A percentile compares a stretch with the other conserved stretches of the same genome.
phyloP scores from a whole-genome alignment of 2,888 invertebrate species.

The Embidobia sp. region DNA sequence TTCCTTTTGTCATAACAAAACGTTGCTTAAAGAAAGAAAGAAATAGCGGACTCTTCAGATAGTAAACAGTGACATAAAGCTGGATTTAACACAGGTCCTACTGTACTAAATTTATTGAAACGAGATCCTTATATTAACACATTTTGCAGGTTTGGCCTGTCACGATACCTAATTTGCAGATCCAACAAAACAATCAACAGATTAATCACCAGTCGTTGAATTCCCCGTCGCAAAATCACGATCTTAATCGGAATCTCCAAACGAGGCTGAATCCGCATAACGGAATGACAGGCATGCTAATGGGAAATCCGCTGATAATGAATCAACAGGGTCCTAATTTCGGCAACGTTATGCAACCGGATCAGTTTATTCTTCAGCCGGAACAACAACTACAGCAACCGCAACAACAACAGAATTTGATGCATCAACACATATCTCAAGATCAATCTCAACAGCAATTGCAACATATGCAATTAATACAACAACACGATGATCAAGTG shows the following conservation, averaged over 20 bases:
- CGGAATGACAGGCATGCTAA: slow-evolving; percentile 75
- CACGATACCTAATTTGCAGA: slow-evolving; percentile 74
- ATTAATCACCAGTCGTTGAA: slow-evolving; percentile 75
- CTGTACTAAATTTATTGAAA: slow-evolving; percentile 2
- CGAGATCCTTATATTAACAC: too few species aligned
- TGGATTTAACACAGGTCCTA: too few species aligned
- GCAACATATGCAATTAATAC: slow-evolving; percentile 72
- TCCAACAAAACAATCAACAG: slow-evolving; percentile 76
- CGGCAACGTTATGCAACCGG: slow-evolving; percentile 70
- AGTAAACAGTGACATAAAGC: too few species aligned
- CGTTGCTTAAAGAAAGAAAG: too few species aligned
- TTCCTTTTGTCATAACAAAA: too few species aligned
- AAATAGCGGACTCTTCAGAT: too few species aligned
- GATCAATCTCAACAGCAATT: slow-evolving; percentile 71
- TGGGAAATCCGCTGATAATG: slow-evolving; percentile 78
- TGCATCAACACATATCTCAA: slow-evolving; percentile 72
- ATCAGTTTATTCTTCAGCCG: slow-evolving; percentile 71
- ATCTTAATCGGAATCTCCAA: slow-evolving; percentile 74
- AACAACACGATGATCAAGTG: slow-evolving; percentile 73
- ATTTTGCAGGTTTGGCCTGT: slow-evolving; percentile 77
- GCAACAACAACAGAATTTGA: slow-evolving; percentile 69
- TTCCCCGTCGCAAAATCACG: slow-evolving; percentile 73
- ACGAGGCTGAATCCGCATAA: slow-evolving; percentile 76
- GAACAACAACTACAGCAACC: slow-evolving; percentile 76
- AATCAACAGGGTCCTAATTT: slow-evolving; percentile 76